Evolutionary conservation across 2,113 vertebrate genomes (phyloP).

Genomic region (Megaceryle maxima): DNA sequence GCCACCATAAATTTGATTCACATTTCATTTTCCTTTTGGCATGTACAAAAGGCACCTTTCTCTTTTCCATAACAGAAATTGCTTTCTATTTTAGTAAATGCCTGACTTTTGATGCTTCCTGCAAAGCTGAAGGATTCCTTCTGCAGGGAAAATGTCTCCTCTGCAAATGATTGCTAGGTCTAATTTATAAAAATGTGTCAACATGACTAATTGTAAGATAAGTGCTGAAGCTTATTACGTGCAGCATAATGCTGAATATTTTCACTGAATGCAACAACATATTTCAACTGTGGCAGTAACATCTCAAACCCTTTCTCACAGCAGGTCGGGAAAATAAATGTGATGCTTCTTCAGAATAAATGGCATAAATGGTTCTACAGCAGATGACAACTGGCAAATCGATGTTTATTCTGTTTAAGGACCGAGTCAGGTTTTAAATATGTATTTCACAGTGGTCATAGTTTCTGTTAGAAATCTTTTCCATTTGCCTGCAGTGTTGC

Average conservation of each 20-base stretch:
- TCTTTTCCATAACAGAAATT: not conserved
- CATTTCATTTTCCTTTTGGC: conserved; percentile 36
- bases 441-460: not conserved
- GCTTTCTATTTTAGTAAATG: not conserved
- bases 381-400: not conserved
- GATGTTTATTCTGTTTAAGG: conserved; percentile 12
- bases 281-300: conserved; percentile 20
- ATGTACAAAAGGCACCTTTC: conserved; percentile 7
- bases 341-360: conserved; percentile 17
- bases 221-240: conserved; percentile 40
- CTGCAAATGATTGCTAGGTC: conserved; percentile 14
- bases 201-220: conserved; percentile 63
- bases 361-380: not conserved
- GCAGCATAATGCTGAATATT: conserved; percentile 24
- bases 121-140: conserved; percentile 26
- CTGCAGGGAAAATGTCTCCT: conserved; percentile 39
- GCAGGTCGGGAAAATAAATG: conserved; percentile 43
- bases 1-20: conserved; percentile 35
- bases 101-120: not conserved
- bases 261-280: not conserved
- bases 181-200: conserved; percentile 59
- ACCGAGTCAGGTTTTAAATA: not conserved
- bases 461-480: conserved; percentile 8
- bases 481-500: not conserved
- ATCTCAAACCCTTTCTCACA: conserved; percentile 9